Conservation (phyloP, 2,797 vertebrate species). For the Sebastes ruberrimus region DNA sequence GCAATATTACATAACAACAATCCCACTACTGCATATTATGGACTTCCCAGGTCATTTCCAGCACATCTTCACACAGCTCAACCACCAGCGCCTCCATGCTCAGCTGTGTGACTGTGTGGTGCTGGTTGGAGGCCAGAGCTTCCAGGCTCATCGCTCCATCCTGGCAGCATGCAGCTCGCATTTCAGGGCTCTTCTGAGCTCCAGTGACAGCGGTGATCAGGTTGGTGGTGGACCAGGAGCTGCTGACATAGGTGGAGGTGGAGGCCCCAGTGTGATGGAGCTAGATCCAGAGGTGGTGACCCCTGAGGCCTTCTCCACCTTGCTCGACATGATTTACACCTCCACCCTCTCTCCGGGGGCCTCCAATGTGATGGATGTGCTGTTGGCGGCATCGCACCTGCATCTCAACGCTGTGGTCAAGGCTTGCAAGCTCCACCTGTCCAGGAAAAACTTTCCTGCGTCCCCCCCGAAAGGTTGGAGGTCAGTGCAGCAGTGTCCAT, state of each 20-base stretch:
- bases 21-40: slow-evolving; percentile 73
- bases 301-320: slow-evolving; percentile 93
- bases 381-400: slow-evolving; percentile 95
- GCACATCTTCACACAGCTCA: slow-evolving; percentile 95
- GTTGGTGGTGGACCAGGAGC: background rate
- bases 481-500: slow-evolving; percentile 72
- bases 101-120: slow-evolving; percentile 97
- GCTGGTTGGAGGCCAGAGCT: slow-evolving; percentile 91
- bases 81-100: slow-evolving; percentile 93
- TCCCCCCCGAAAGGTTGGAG: slow-evolving; percentile 88
- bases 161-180: slow-evolving; percentile 97
- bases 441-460: slow-evolving; percentile 92
- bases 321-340: slow-evolving; percentile 98
- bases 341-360: slow-evolving; percentile 92
- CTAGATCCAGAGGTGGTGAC: slow-evolving; percentile 89
- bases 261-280: slow-evolving; percentile 56
- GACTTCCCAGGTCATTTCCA: slow-evolving; percentile 98
- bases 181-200: slow-evolving; percentile 92
- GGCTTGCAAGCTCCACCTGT: slow-evolving; percentile 96
- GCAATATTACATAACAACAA: background rate
- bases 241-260: slow-evolving; percentile 4
- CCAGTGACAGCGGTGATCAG: slow-evolving; percentile 67
- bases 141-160: slow-evolving; percentile 94
- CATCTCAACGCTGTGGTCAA: slow-evolving; percentile 96
- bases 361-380: slow-evolving; percentile 97